Conservation (phyloP, 2,888 invertebrate genomes). For the Argyresthia albistria region DNA sequence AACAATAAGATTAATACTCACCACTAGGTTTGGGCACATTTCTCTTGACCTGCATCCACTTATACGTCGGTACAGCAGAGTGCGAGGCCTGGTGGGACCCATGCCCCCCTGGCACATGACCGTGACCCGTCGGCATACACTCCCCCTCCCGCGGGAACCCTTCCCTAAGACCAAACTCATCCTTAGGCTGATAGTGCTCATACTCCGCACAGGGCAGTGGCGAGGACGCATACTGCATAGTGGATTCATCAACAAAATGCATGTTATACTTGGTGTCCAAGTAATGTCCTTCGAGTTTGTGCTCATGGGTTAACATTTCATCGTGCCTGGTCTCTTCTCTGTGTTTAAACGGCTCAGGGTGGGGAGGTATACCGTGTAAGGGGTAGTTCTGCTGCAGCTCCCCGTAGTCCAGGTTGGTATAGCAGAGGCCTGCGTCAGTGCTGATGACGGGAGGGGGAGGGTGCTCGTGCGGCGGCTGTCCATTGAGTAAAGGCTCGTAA, state of each 20-base stretch:
- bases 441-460: conserved; percentile 80
- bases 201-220: conserved; percentile 73
- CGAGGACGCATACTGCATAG: conserved; percentile 52
- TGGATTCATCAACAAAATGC: conserved; percentile 59
- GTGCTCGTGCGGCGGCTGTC: conserved; percentile 54
- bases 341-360: conserved; percentile 63
- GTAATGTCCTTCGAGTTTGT: conserved; percentile 60
- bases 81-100: conserved; percentile 64
- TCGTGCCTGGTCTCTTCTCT: conserved; percentile 72
- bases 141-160: conserved; percentile 42
- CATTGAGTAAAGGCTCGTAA: conserved; percentile 60
- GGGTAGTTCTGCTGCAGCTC: conserved; percentile 61
- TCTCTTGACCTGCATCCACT: conserved; percentile 99
- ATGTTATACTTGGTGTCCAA: conserved; percentile 68
- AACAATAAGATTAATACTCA: conserved; percentile 47
- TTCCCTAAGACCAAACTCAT: conserved; percentile 66
- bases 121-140: conserved; percentile 33
- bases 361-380: conserved; percentile 67
- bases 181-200: conserved; percentile 75
- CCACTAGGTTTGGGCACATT: conserved; percentile 95
- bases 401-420: conserved; percentile 89
- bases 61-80: conserved; percentile 89
- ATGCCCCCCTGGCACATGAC: conserved; percentile 37
- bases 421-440: conserved; percentile 89
- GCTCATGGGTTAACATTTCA: conserved; percentile 48